Conservation (phyloP, 2,888 invertebrate genomes). For the Trachelus tabidus region DNA sequence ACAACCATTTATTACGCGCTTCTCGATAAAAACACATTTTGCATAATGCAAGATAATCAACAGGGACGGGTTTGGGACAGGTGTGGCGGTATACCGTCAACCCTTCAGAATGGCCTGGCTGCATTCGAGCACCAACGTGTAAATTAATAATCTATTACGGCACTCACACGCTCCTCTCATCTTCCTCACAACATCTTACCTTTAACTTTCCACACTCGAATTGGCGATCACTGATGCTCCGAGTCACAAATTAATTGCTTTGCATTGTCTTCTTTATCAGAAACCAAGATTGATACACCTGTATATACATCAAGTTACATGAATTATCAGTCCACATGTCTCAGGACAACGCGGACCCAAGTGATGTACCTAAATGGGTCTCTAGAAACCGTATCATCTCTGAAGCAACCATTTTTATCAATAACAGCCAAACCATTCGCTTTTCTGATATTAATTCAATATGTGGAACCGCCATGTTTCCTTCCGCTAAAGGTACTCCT, state of each 20-base stretch:
- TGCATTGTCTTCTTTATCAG: not conserved
- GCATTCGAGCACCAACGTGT: constrained; percentile 45
- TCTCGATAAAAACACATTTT: constrained; percentile 55
- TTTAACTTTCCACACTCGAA: constrained; percentile 2
- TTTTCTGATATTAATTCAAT: too few relatives aligned
- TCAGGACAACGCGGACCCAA: too few relatives aligned
- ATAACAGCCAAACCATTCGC: too few relatives aligned
- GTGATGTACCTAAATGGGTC: too few relatives aligned
- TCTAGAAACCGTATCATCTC: too few relatives aligned
- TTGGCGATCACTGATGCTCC: constrained; percentile 31
- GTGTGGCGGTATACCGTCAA: constrained; percentile 39
- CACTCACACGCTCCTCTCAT: constrained; percentile 6
- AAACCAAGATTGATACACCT: too few relatives aligned
- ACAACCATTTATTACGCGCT: constrained; percentile 61
- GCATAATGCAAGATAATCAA: constrained; percentile 63
- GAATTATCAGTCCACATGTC: too few relatives aligned
- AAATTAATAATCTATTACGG: constrained; percentile 63
- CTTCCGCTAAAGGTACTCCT: not conserved
- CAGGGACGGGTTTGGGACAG: constrained; percentile 59
- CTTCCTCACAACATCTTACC: constrained; percentile 1
- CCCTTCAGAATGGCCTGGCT: constrained; percentile 6
- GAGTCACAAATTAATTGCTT: constrained; percentile 47
- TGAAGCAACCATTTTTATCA: too few relatives aligned
- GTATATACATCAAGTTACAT: too few relatives aligned
- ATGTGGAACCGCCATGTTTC: constrained; percentile 29